phyloP scores from a whole-genome alignment of 2,113 vertebrate genomes.

The Girardinichthys multiradiatus region DNA sequence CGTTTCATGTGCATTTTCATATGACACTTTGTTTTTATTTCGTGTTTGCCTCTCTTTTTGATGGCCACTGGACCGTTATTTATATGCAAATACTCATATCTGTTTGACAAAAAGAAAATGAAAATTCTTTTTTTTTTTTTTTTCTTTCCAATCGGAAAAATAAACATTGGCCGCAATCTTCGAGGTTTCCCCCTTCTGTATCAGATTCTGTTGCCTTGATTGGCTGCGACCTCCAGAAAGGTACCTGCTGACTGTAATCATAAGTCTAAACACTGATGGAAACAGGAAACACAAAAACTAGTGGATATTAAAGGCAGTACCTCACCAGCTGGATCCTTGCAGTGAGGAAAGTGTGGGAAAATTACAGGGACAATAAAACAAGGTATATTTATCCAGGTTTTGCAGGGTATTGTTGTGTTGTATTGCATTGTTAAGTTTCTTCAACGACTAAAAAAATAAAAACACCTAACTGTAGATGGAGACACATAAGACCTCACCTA shows the following conservation, averaged over 20 bases:
- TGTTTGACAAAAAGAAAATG: slow-evolving; percentile 16
- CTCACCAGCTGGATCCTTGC: slow-evolving; percentile 18
- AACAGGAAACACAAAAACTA: slow-evolving; percentile 25
- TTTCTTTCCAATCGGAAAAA: slow-evolving; percentile 53
- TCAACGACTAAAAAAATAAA: too few relatives aligned
- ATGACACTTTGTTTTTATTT: slow-evolving; percentile 70
- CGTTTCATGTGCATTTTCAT: slow-evolving; percentile 51
- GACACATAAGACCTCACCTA: too few relatives aligned
- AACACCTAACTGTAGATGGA: too few relatives aligned
- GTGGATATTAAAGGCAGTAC: slow-evolving; percentile 38
- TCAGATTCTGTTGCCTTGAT: slow-evolving; percentile 55
- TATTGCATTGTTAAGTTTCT: too few relatives aligned
- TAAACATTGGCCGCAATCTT: slow-evolving; percentile 56
- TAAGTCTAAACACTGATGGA: slow-evolving; percentile 47
- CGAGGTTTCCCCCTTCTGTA: slow-evolving; percentile 18
- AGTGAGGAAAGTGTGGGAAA: slow-evolving; percentile 30
- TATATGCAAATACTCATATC: slow-evolving; percentile 72
- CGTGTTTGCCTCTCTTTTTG: slow-evolving; percentile 40
- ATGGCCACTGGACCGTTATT: slow-evolving; percentile 64
- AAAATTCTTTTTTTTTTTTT: not conserved
- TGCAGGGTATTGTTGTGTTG: not conserved
- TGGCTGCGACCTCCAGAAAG: slow-evolving; percentile 51
- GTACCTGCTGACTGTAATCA: slow-evolving; percentile 53
- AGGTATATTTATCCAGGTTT: not conserved
- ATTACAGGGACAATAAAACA: not conserved